phyloP scores from a whole-genome alignment of 2,797 vertebrate genomes.

The Malurus splendens region DNA sequence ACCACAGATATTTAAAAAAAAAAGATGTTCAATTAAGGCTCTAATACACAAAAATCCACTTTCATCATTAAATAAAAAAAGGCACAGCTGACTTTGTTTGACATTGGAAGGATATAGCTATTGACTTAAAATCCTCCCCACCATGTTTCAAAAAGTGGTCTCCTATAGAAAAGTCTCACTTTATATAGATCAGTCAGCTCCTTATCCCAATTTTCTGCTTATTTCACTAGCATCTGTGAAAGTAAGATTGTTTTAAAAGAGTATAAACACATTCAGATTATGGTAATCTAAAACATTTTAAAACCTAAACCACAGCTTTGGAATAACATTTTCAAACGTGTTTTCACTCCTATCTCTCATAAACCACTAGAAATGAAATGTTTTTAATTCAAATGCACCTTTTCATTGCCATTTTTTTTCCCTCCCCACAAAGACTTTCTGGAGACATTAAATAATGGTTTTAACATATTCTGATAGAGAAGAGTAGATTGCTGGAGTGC shows the following conservation, averaged over 20 bases:
- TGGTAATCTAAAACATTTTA: neutral
- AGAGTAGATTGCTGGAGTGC: neutral
- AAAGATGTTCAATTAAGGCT: neutral
- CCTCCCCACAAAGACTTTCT: neutral
- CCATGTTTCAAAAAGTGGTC: neutral
- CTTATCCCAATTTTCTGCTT: neutral
- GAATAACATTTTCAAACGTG: neutral
- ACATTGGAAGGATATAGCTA: neutral
- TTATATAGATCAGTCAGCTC: neutral
- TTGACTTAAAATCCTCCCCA: neutral
- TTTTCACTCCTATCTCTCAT: neutral
- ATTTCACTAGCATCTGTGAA: neutral
- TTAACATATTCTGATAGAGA: neutral
- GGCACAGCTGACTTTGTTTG: neutral
- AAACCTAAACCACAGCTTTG: neutral
- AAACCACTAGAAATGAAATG: neutral
- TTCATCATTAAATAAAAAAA: neutral
- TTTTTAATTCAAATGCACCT: neutral
- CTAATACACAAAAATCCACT: neutral
- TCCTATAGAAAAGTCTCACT: neutral
- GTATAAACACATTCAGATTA: neutral
- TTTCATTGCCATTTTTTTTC: accelerated
- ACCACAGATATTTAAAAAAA: neutral
- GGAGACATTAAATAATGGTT: neutral
- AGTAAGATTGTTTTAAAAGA: neutral